Evolutionary conservation across 2,797 vertebrate species (phyloP), one percentile per base, ranked within the genome.

Genomic region (Danionella dracula): DNA sequence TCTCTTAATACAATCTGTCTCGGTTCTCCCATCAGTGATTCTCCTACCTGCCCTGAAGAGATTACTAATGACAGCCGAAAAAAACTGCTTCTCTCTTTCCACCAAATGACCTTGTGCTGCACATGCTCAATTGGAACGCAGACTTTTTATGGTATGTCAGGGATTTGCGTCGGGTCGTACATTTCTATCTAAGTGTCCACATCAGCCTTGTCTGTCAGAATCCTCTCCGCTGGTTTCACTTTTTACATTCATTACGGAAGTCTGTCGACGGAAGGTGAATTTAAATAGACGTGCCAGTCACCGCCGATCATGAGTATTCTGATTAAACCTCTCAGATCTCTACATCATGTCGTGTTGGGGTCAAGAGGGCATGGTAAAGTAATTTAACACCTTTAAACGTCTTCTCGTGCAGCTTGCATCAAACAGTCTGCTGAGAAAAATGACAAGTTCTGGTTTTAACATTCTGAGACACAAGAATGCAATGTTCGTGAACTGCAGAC

Each of bases 291-390:
- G 46, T 5, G 21, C 40, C 42, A 49, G 57, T 71, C 44, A 50
- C 41, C 68, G 49, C 16, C 20, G 49, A 63, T 73, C 66, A 76
- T 67, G 70, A 69, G 61, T 45, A 55, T 46, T 54, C 74, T 76
- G 70, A 76, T 73, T 67, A 71, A 66, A 70, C 74, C 70, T 67
- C 71, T 76, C 68, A 63, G 32, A 45, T 48, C 53, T 62, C 49
- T 27, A 49, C 55, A 21, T 21, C 63, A 35, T 11, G 34, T 71
- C 57, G 57, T 57, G 63, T 60, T 68, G 45, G 58, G 74, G 74
- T 66, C 62, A 67, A 67, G 70, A 59, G 62, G 63, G 57, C 45
- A 51, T 42, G 42, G 61, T 72, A 73, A 21, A 66, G 56, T 66
- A 67, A 73, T 76, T 68, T 59, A 69, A 68, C 70, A 54, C 70